Percentiles rank a stretch among this genome's conserved stretches.
phyloP scores from a whole-genome alignment of 2,113 vertebrate genomes.

The Cichladusa arquata region DNA sequence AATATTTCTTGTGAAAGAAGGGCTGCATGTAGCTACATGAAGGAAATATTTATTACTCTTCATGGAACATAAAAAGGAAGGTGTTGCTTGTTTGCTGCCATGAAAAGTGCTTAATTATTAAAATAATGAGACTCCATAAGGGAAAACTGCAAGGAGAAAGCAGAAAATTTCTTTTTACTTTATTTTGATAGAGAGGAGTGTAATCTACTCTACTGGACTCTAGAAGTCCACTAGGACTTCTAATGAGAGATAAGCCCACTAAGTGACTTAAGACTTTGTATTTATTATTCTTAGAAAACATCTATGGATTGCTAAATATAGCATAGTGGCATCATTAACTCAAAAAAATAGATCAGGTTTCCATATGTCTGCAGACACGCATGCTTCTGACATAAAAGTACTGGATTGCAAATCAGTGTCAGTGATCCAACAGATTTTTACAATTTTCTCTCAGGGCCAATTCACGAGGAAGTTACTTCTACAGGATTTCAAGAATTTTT shows the following conservation, averaged over 20 bases:
- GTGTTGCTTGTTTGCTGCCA: slow-evolving; percentile 10
- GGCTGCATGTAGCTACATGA: slow-evolving; percentile 3
- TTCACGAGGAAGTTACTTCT: neutral
- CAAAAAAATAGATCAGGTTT: neutral
- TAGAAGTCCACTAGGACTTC: neutral
- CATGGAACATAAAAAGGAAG: slow-evolving; percentile 24
- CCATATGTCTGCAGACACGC: rapidly evolving
- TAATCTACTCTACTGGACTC: neutral
- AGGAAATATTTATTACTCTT: slow-evolving; percentile 58
- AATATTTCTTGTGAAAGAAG: slow-evolving; percentile 62
- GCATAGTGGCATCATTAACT: neutral
- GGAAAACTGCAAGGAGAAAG: neutral
- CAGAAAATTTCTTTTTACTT: neutral
- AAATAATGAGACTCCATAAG: slow-evolving; percentile 8
- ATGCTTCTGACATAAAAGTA: neutral
- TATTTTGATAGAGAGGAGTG: neutral
- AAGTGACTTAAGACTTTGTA: neutral
- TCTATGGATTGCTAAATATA: neutral
- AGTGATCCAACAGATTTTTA: neutral
- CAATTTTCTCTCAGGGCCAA: neutral
- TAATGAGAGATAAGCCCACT: neutral
- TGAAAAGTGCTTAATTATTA: slow-evolving; percentile 30
- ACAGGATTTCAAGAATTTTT: neutral
- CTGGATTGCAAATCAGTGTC: neutral
- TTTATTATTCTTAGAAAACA: neutral